A percentile compares a stretch with the other conserved stretches of the same genome.
Conservation (phyloP, 2,113 vertebrate genomes). For the Dasyprocta punctata region DNA sequence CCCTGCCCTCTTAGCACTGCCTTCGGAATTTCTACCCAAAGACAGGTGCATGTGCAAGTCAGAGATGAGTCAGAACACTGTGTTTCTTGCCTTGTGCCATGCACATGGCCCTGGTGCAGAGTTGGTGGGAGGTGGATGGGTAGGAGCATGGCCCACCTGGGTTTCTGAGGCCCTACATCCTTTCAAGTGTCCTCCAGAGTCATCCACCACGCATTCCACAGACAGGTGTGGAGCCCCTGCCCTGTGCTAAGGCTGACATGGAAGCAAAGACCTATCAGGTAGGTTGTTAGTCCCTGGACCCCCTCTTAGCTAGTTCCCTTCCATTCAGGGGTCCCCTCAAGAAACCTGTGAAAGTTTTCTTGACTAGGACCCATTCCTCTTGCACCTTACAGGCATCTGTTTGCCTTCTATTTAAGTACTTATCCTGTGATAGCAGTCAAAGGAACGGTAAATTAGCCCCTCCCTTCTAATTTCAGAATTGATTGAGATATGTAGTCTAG, state of each 20-base stretch:
- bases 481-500: not conserved
- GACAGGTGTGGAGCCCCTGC: not conserved
- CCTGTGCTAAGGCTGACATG: not conserved
- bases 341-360: not conserved
- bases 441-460: not conserved
- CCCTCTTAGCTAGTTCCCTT: not conserved
- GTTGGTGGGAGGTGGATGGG: not conserved
- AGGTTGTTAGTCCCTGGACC: not conserved
- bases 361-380: not conserved
- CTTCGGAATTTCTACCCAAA: not conserved
- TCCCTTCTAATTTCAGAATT: not conserved
- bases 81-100: not conserved
- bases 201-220: not conserved
- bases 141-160: fast-evolving
- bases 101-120: not conserved
- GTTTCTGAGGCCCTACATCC: not conserved
- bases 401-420: not conserved
- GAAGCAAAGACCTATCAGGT: not conserved
- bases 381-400: not conserved
- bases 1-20: not conserved
- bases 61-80: not conserved
- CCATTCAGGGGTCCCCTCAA: not conserved
- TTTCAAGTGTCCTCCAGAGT: not conserved
- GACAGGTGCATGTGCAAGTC: too few relatives aligned
- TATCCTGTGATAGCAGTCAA: not conserved